Evolutionary conservation across 2,888 invertebrate genomes (phyloP).

Genomic region (Spodoptera exigua): DNA sequence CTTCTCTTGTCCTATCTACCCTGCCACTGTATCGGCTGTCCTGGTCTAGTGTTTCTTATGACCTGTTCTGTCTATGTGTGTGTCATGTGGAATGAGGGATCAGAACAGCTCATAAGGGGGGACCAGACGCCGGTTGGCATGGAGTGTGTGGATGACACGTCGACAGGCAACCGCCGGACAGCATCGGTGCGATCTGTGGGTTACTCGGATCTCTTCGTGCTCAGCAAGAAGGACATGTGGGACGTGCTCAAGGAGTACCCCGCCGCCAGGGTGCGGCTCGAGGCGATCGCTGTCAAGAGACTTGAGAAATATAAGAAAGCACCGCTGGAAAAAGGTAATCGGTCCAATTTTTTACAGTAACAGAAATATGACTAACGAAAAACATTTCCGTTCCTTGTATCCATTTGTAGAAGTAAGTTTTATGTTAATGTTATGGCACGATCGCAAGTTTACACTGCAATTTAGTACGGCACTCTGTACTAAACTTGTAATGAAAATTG

Average conservation of each 20-base stretch:
- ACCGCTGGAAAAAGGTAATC: conserved; percentile 96
- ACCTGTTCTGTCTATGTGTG: conserved; percentile 66
- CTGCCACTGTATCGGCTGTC: conserved; percentile 74
- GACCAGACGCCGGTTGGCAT: conserved; percentile 85
- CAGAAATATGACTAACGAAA: neutral
- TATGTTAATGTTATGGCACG: no score
- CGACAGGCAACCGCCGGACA: conserved; percentile 98
- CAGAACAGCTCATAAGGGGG: conserved; percentile 71
- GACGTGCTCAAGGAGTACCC: conserved; percentile 99
- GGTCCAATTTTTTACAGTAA: conserved; percentile 15
- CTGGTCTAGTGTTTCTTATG: conserved; percentile 63
- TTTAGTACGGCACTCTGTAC: no score
- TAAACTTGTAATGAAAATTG: no score
- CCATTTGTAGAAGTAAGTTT: no score
- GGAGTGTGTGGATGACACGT: conserved; percentile 90
- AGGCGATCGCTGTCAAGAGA: conserved; percentile 99
- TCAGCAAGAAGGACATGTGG: conserved; percentile 99
- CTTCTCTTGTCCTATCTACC: conserved; percentile 61
- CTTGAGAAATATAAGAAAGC: conserved; percentile 99
- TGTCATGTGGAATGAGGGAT: conserved; percentile 57
- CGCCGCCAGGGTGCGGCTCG: conserved; percentile 97
- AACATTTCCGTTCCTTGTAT: no score
- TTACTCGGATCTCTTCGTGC: conserved; percentile 99
- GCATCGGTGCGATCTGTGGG: conserved; percentile 99
- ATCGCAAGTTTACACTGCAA: no score